Percentiles rank a stretch among this genome's conserved stretches.
These are phyloP conservation scores for Eumeta japonica DNA, from an alignment of 1,140 invertebrate species.

Conservation along the genomic window DNA sequence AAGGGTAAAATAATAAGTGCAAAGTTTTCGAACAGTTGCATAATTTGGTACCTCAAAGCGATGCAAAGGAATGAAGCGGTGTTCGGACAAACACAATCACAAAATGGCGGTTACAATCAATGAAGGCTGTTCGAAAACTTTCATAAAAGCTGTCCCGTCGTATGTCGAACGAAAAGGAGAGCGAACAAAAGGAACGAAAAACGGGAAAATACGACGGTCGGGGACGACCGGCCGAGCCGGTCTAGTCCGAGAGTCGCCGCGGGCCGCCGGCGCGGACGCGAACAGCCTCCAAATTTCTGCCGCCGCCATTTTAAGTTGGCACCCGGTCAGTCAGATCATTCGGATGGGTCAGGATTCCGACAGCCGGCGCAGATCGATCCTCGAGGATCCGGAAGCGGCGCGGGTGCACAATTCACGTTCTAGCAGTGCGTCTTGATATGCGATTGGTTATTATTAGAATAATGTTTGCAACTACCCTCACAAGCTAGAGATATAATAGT, in stretches of 20 bases:
- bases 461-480: no score
- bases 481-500: no score
- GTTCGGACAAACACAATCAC: no score
- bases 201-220: slow-evolving; percentile 22
- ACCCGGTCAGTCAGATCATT: background rate
- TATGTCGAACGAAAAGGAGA: slow-evolving; percentile 24
- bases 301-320: slow-evolving; percentile 46
- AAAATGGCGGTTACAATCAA: slow-evolving; percentile 58
- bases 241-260: background rate
- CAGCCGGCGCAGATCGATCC: no score
- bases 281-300: slow-evolving; percentile 66
- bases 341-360: no score
- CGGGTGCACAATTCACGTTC: no score
- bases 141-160: slow-evolving; percentile 41
- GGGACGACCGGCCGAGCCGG: background rate
- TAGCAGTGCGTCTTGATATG: no score
- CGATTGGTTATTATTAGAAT: no score
- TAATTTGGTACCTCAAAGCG: slow-evolving; percentile 35
- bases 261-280: slow-evolving; percentile 25
- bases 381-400: no score
- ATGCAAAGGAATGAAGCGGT: slow-evolving; percentile 30
- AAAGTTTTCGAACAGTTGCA: slow-evolving; percentile 67
- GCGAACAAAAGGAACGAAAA: slow-evolving; percentile 34
- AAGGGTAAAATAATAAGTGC: slow-evolving; percentile 37
- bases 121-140: slow-evolving; percentile 73